Evolutionary conservation across 1,140 invertebrate genomes (phyloP).

Genomic region (Propsilocerus akamusi): DNA sequence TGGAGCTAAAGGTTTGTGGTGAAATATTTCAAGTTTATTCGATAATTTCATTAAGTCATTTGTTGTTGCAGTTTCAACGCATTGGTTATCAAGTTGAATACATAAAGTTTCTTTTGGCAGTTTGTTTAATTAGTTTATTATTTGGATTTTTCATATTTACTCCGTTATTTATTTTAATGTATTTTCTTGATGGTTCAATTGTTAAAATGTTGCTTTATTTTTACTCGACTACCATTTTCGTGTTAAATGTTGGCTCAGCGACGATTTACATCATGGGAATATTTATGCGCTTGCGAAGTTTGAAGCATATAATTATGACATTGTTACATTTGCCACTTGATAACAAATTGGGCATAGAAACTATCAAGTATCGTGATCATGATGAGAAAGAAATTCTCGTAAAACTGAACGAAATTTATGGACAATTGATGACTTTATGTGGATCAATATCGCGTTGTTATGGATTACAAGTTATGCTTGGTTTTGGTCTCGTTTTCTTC

Average conservation of each 20-base stretch:
- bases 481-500: not conserved
- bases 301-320: not conserved
- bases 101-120: not conserved
- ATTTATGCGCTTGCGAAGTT: too few species aligned
- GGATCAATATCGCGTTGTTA: not conserved
- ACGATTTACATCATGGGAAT: too few species aligned
- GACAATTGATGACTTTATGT: not conserved
- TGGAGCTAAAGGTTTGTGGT: not conserved
- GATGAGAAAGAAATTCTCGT: not conserved
- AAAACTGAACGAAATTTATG: not conserved
- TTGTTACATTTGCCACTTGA: not conserved
- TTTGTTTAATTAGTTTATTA: not conserved
- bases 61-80: not conserved
- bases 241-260: too few species aligned
- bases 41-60: not conserved
- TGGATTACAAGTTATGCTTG: not conserved
- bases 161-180: not conserved
- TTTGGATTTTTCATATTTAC: not conserved
- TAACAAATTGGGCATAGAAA: too few species aligned
- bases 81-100: not conserved
- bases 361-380: too few species aligned
- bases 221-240: too few species aligned
- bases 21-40: not conserved
- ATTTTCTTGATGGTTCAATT: too few species aligned
- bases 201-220: too few species aligned